A percentile compares a stretch with the other conserved stretches of the same genome.
Conservation (phyloP, 2,888 invertebrate genomes). For the Xanthia togata region DNA sequence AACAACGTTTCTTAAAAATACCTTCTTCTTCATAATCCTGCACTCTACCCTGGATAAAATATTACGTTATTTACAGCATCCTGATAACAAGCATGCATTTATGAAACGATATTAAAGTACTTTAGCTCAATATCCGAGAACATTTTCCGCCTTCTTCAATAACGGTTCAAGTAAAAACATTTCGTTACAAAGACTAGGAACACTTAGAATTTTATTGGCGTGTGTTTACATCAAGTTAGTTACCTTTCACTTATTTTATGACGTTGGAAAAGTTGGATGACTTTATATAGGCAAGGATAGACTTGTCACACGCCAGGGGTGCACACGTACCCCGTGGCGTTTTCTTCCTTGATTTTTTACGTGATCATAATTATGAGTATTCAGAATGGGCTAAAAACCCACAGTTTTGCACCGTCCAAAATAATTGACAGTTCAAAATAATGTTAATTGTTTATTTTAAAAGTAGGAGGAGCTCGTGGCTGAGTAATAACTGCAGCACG, state of each 20-base stretch:
- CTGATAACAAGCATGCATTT: constrained; percentile 40
- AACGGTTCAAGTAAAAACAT: constrained; percentile 28
- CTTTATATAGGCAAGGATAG: constrained; percentile 70
- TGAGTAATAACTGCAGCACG: too few relatives aligned
- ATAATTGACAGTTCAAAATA: neutral
- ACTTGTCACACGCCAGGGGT: constrained; percentile 7
- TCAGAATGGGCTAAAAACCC: neutral
- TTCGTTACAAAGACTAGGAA: constrained; percentile 42
- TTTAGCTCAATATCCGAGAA: constrained; percentile 43
- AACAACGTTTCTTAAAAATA: neutral
- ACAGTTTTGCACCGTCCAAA: neutral
- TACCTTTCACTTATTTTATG: constrained; percentile 75
- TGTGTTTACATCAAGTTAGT: constrained; percentile 66
- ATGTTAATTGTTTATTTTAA: too few relatives aligned
- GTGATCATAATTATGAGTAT: neutral
- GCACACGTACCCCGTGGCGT: neutral
- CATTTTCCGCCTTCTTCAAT: constrained; percentile 44
- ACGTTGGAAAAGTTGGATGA: constrained; percentile 75
- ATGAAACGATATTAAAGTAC: constrained; percentile 49
- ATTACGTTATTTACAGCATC: constrained; percentile 11
- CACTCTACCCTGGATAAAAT: neutral
- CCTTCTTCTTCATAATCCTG: neutral
- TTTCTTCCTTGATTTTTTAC: neutral
- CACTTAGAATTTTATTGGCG: constrained; percentile 67
- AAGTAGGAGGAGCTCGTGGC: too few relatives aligned